phyloP scores from a whole-genome alignment of 2,888 invertebrate species.

The Trachelus stipa region DNA sequence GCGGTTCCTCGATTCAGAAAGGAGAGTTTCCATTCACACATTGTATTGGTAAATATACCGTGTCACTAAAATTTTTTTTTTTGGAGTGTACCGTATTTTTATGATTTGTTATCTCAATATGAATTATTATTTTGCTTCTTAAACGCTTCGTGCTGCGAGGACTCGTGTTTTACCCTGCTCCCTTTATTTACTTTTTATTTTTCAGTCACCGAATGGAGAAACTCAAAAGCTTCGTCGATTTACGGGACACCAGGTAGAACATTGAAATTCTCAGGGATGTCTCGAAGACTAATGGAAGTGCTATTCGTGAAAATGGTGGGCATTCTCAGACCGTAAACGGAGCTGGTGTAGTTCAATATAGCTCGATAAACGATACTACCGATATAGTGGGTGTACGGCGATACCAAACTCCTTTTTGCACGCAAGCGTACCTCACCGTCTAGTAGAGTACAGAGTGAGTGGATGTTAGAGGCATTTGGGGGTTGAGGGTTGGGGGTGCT shows the following conservation, averaged over 20 bases:
- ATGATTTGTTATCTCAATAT: too few relatives aligned
- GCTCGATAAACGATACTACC: constrained; percentile 30
- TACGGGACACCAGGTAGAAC: constrained; percentile 31
- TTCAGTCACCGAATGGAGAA: background rate
- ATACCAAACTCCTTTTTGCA: background rate
- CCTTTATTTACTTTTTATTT: background rate
- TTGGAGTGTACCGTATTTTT: background rate
- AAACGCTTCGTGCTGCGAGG: background rate
- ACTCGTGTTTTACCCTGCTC: background rate
- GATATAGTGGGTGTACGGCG: background rate
- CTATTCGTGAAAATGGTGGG: constrained; percentile 33
- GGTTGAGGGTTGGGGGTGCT: background rate
- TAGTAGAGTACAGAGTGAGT: background rate
- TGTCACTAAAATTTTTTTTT: background rate
- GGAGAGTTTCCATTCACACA: background rate
- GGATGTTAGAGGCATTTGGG: background rate
- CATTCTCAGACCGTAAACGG: constrained; percentile 37
- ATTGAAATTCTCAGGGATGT: constrained; percentile 37
- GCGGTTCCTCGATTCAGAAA: background rate
- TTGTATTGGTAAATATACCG: background rate
- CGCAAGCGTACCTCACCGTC: background rate
- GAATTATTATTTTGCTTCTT: background rate
- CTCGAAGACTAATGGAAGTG: constrained; percentile 41
- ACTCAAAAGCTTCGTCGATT: background rate
- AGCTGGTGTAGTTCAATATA: constrained; percentile 32